Evolutionary conservation across 2,797 vertebrate genomes (phyloP).

Genomic region (Dendrocincla tyrannina): DNA sequence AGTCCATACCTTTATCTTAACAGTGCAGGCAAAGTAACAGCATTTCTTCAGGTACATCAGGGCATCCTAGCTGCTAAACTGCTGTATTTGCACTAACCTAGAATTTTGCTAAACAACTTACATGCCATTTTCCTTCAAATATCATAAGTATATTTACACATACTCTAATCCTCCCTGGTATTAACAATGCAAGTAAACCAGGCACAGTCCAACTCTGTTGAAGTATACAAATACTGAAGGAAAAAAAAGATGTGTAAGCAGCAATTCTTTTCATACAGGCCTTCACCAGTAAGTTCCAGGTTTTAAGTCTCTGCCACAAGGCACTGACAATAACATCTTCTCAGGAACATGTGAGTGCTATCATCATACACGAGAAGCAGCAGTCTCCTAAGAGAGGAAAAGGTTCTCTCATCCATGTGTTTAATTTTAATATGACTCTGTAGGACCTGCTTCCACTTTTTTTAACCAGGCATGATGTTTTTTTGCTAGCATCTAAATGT

Average conservation of each 20-base stretch:
- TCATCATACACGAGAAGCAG: background rate
- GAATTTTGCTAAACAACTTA: background rate
- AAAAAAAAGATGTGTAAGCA: background rate
- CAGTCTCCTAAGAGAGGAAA: background rate
- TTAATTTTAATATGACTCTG: background rate
- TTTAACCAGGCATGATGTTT: background rate
- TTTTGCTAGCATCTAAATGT: slow-evolving; percentile 28
- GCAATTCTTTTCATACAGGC: background rate
- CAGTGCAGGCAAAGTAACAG: background rate
- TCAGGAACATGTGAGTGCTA: background rate
- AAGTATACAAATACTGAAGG: background rate
- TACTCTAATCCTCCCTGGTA: background rate
- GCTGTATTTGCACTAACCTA: background rate
- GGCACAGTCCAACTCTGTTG: background rate
- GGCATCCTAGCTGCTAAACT: background rate
- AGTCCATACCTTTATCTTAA: background rate
- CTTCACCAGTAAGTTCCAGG: background rate
- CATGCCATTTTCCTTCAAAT: background rate
- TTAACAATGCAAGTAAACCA: background rate
- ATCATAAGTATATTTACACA: background rate
- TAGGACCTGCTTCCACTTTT: background rate
- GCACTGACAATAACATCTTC: background rate
- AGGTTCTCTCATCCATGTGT: background rate
- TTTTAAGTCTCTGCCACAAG: background rate
- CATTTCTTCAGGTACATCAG: background rate